Base-by-base conservation (phyloP, 2,888 invertebrate species). In the Xiphydria camelus region DNA sequence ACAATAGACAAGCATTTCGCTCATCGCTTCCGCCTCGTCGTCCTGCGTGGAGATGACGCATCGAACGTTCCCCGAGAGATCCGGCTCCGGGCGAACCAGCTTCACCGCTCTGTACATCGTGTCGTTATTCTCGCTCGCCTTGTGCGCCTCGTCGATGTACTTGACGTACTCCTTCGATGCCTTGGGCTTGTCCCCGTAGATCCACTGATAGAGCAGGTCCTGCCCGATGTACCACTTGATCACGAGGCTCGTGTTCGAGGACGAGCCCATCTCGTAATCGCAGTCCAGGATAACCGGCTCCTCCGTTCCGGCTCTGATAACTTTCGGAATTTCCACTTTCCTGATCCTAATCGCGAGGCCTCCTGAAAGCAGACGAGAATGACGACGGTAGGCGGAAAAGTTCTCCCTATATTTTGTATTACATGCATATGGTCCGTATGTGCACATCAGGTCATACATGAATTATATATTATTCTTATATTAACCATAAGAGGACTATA, bases 201-300 rank as follows among this genome's bases (percentile, higher is more conserved):
- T 89, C 89, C 89, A 90, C 70, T 89, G 89, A 73, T 89, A 90
- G n/a, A 89, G 85, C 0, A 84, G 82, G 36, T 83, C 81, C 0
- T 81, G 79, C 50, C 79, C 81, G 61, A 85, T 83, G 71, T 82
- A 88, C 89, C 90, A 89, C 70, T 89, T 88, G 5, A 89, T 84
- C 2, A 88, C 87, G 14, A 90, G 76, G 0, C 86, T 86, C 0
- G 81, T 80, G 53, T 85, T 70, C 36, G 68, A 60, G 56, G 68
- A 51, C 70, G 84, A 59, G 83, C 83, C 32, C 79, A 81, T 9
- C 82, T 80, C 76, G 56, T 86, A 89, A 61, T 88, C 85, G 63
- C 89, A 90, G 72, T 90, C 89, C 49, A 90, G 76, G 2, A 86
- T 79, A 25, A 82, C 79, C 3, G 82, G 78, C 33, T 80, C 79